Base-by-base conservation (phyloP, 2,113 vertebrate species). In the Vicugna pacos region DNA sequence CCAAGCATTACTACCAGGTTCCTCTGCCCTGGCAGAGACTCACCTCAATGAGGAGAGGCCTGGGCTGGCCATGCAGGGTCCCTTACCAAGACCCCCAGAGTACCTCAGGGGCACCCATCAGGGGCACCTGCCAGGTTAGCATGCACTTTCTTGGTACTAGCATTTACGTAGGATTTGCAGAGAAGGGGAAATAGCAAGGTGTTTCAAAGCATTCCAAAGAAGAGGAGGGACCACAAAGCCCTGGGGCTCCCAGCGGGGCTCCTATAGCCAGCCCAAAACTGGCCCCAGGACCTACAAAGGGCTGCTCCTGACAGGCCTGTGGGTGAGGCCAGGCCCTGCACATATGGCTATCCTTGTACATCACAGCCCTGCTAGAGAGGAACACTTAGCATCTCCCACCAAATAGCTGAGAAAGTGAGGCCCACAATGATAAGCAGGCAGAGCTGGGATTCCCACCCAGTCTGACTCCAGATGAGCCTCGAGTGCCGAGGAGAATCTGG, bases 121-220 rank as follows among this genome's bases (percentile, higher is more conserved):
- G 58, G 81, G 60, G 16, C 19, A 10, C 48, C 72, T 73, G 11
- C 79, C 56, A 69, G 60, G 26, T 19, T 54, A 93, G 62, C 46
- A 79, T 7, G 20, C 32, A 28, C 54, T 38, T n/a, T 81, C 52
- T 62, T 60, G 67, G 35, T 54, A 20, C 35, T 58, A 67, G 54
- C 38, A 20, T 48, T 93, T 67, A 85, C 67, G 83, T 65, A 84
- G 86, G 38, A 73, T 60, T 82, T 86, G 62, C 54, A 93, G 35
- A 89, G 46, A 93, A 42, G 15, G 42, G 48, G 5, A 90, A 82
- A 35, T 52, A 72, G 38, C 70, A 56, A 54, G 69, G 65, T 42
- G 58, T 65, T 65, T 76, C 91, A 95, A 96, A 93, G 65, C 35
- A 64, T 38, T 88, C n/a, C 32, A 38, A 30, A 42, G 56, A 93